Evolutionary conservation across 2,113 vertebrate species (phyloP).

Genomic region (Phasianus colchicus): DNA sequence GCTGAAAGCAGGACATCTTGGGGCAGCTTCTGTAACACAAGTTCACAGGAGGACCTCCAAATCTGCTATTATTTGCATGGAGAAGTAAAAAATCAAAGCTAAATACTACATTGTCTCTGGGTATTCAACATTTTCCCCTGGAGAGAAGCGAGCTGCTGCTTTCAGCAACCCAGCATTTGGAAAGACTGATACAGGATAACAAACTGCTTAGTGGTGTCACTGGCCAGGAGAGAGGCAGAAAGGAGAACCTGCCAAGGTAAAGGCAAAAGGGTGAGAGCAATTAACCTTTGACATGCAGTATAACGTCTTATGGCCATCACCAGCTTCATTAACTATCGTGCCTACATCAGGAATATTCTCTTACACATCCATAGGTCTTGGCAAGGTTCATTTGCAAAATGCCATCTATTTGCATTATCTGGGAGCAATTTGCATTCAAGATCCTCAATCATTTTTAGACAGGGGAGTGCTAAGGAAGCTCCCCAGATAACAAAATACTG

Average conservation of each 20-base stretch:
- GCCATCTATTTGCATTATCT: not conserved
- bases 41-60: not conserved
- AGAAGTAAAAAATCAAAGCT: not conserved
- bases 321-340: not conserved
- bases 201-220: not conserved
- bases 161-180: not conserved
- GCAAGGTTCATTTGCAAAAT: constrained; percentile 47
- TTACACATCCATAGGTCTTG: not conserved
- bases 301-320: not conserved
- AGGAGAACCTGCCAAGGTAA: not conserved
- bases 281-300: constrained; percentile 35
- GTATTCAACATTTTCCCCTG: not conserved
- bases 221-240: not conserved
- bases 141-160: not conserved
- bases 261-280: not conserved
- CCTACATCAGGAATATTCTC: not conserved
- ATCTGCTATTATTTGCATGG: not conserved
- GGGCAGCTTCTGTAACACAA: not conserved
- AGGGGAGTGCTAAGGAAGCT: not conserved
- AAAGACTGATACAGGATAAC: not conserved
- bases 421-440: constrained; percentile 15
- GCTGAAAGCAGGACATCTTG: not conserved
- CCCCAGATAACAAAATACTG: not conserved
- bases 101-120: too few relatives aligned
- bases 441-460: not conserved